Base-by-base conservation (phyloP, 2,797 vertebrate species). In the Cirrhinus molitorella region DNA sequence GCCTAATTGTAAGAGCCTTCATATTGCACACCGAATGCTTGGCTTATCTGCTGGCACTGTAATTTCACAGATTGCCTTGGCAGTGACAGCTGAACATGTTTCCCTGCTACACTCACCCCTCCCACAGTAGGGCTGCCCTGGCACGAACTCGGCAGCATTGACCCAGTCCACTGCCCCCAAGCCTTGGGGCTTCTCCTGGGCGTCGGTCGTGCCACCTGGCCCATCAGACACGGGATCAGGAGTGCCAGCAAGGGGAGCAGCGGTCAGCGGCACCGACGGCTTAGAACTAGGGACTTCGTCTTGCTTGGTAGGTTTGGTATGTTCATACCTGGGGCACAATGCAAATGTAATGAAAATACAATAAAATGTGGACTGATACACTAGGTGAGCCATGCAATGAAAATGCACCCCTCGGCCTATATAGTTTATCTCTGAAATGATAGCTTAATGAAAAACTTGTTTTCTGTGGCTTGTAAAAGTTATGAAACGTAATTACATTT, bases 91-190 rank as follows among this genome's bases (percentile, higher is more conserved):
- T 28, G 65, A 70, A 31, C 53, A 70, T 25, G 57, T 45, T 43
- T 63, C 12, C 14, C 17, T 40, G 53, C 37, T 31, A 85, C 91
- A 92, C 96, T 96, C 93, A 99, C 98, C 96, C 83, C 98, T 96
- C 87, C 98, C 97, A 86, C 96, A 99, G 94, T 99, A 99, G 0
- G 98, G 98, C 92, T 99, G 98, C 86, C 98, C 98, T 61, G 98
- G 98, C 77, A 99, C 96, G 90, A 99, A 99, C 92, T 99, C 98
- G 0, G 97, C 95, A 23, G 98, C 98, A 79, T 98, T 98, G 92
- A 96, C 97, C 98, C 98, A 99, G 92, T 99, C 97, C 90, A 95
- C 96, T 66, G 93, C 94, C 82, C 93, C 95, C 5, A 94, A 93
- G 85, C 94, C 85, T 21, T 86, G 90, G 81, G 66, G 91, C 75